Evolutionary conservation across 2,797 vertebrate species (phyloP).

Genomic region (Peromyscus aztecus): DNA sequence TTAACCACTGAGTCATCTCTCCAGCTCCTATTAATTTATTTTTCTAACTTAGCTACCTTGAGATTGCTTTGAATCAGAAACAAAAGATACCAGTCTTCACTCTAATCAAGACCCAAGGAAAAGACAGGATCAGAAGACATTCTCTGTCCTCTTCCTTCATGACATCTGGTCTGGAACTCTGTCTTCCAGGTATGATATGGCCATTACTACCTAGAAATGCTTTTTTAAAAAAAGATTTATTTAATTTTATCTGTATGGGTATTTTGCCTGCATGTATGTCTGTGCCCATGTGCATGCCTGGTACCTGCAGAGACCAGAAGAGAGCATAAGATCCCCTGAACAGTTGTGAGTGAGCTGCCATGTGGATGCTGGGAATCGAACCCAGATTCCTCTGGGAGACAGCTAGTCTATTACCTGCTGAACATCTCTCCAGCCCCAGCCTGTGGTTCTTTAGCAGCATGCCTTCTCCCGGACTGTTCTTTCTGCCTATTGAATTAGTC

Average conservation of each 20-base stretch:
- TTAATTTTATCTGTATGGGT: not conserved
- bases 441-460: not conserved
- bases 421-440: not conserved
- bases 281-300: not conserved
- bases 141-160: not conserved
- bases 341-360: not conserved
- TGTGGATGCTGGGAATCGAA: not conserved
- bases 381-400: not conserved
- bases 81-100: not conserved
- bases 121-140: not conserved
- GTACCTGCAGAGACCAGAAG: not conserved
- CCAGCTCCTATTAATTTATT: not conserved
- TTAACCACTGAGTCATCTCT: not conserved
- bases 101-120: not conserved
- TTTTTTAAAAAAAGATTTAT: not conserved
- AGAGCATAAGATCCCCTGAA: not conserved
- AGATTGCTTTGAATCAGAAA: conserved; percentile 4
- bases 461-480: not conserved
- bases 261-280: not conserved
- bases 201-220: not conserved
- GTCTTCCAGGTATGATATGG: not conserved
- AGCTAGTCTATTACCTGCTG: not conserved
- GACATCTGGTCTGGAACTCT: not conserved
- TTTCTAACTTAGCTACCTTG: not conserved
- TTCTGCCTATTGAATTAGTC: not conserved